Conservation (phyloP, 2,113 vertebrate species). For the Semnornis frantzii region DNA sequence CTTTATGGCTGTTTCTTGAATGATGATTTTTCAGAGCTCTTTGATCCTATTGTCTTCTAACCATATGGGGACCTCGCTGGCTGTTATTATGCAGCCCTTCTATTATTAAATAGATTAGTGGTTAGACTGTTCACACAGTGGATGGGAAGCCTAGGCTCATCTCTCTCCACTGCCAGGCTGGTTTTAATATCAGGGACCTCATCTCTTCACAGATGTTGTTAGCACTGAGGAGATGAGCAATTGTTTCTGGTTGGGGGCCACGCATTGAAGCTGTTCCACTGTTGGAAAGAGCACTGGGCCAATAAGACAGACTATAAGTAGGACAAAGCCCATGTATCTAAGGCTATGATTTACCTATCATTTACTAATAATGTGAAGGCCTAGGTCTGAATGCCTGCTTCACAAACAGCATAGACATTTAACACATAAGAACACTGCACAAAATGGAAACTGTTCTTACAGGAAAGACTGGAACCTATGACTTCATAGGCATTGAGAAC, state of each 20-base stretch:
- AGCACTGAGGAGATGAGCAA: neutral
- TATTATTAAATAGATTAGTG: neutral
- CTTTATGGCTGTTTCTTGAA: neutral
- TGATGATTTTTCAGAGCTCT: neutral
- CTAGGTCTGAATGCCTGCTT: neutral
- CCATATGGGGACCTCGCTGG: neutral
- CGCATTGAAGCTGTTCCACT: neutral
- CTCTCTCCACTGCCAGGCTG: neutral
- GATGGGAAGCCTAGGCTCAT: neutral
- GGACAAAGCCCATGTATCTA: neutral
- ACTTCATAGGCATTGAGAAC: neutral
- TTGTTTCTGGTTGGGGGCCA: neutral
- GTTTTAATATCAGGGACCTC: neutral
- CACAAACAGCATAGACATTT: neutral
- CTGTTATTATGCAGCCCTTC: neutral
- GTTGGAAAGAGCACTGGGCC: neutral
- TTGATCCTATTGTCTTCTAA: conserved; percentile 4
- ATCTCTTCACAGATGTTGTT: neutral
- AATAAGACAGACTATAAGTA: neutral
- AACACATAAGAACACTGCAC: neutral
- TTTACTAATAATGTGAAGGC: neutral
- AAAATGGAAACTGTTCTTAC: neutral
- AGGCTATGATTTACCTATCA: neutral
- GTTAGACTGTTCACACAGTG: neutral
- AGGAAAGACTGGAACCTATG: neutral